A percentile compares a stretch with the other conserved stretches of the same genome.
These are phyloP conservation scores for Anarrhichthys ocellatus DNA, from an alignment of 2,113 vertebrate species.

Conservation along the genomic window DNA sequence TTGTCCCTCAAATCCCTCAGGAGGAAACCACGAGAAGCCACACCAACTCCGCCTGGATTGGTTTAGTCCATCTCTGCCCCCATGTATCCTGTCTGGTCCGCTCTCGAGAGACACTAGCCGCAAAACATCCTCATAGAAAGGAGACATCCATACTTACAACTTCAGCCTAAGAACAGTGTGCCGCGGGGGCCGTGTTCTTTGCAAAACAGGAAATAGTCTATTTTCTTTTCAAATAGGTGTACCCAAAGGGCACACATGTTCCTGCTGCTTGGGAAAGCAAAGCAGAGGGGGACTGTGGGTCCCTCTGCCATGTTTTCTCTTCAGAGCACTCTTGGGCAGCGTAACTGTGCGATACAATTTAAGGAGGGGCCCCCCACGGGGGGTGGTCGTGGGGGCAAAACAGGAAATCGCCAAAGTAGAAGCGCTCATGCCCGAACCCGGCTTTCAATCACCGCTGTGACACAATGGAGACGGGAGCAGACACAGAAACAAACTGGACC, in stretches of 20 bases:
- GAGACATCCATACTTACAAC: constrained; percentile 21
- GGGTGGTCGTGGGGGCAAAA: constrained; percentile 44
- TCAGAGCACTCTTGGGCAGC: constrained; percentile 37
- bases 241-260: constrained; percentile 54
- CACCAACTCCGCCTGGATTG: constrained; percentile 13
- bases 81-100: constrained; percentile 22
- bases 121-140: constrained; percentile 36
- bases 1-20: not conserved
- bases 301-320: constrained; percentile 48
- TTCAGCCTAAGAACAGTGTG: constrained; percentile 16
- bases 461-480: constrained; percentile 72
- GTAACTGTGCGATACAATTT: constrained; percentile 31
- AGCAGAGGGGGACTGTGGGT: constrained; percentile 52
- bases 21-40: constrained; percentile 33
- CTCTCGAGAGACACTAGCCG: constrained; percentile 38
- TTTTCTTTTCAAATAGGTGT: constrained; percentile 68
- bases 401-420: constrained; percentile 69
- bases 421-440: constrained; percentile 36
- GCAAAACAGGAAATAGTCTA: constrained; percentile 74
- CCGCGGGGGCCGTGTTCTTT: constrained; percentile 40
- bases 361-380: constrained; percentile 4
- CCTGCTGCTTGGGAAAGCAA: constrained; percentile 50
- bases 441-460: constrained; percentile 66
- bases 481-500: constrained; percentile 57
- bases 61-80: constrained; percentile 34